phyloP scores from a whole-genome alignment of 2,888 invertebrate genomes.

The Zelleria hepariella region DNA sequence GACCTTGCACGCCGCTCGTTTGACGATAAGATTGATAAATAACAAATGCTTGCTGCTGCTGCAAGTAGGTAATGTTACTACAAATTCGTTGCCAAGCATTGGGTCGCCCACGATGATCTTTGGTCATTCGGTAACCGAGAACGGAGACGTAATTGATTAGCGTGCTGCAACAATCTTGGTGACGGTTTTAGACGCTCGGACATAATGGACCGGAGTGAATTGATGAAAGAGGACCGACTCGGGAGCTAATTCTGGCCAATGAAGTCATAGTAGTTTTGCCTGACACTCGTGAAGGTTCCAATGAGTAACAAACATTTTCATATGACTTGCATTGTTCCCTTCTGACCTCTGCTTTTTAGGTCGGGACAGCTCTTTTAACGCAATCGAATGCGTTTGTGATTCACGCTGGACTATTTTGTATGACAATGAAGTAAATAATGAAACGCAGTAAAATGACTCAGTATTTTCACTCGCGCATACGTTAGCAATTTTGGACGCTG shows the following conservation, averaged over 20 bases:
- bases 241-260: not conserved
- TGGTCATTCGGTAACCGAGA: not conserved
- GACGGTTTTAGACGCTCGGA: not conserved
- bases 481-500: not conserved
- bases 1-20: conserved; percentile 54
- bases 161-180: not conserved
- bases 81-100: not conserved
- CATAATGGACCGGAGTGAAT: not conserved
- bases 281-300: not conserved
- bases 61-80: conserved; percentile 8
- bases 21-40: conserved; percentile 38
- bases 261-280: not conserved
- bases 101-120: conserved; percentile 8
- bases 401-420: conserved; percentile 25
- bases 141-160: not conserved
- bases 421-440: not conserved
- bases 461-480: not conserved
- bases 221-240: not conserved
- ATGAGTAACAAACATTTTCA: conserved; percentile 57
- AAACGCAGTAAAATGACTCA: conserved; percentile 4
- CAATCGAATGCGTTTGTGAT: conserved; percentile 27
- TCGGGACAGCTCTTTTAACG: conserved; percentile 36
- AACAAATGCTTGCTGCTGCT: conserved; percentile 22
- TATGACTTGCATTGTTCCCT: conserved; percentile 42
- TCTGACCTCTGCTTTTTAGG: conserved; percentile 48